Percentiles rank a stretch among this genome's conserved stretches.
Evolutionary conservation across 2,113 vertebrate genomes (phyloP).

Genomic region (Malurus alboscapulatus): DNA sequence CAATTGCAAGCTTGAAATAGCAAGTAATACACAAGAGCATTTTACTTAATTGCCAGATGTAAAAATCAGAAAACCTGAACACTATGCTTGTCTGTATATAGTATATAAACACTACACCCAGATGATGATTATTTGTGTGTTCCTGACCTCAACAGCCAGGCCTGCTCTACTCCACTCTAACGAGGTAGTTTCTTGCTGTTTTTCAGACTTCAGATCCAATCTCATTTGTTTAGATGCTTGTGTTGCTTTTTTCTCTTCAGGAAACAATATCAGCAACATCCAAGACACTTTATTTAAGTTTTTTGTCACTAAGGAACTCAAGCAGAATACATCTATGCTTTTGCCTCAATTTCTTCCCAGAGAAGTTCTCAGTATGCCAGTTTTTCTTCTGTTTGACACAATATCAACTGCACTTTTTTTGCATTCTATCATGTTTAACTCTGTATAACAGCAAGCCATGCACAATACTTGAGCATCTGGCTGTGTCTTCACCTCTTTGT

Average conservation of each 20-base stretch:
- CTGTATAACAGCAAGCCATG: background rate
- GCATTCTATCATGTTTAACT: background rate
- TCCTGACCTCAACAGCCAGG: background rate
- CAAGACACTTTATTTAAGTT: background rate
- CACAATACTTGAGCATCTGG: background rate
- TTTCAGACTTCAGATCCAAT: background rate
- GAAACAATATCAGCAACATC: background rate
- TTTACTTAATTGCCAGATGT: background rate
- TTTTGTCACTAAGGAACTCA: background rate
- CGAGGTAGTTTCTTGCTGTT: background rate
- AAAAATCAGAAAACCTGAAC: background rate
- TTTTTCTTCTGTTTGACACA: background rate
- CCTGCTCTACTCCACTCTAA: background rate
- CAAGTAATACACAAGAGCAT: background rate
- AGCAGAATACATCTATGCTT: background rate
- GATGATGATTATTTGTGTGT: background rate
- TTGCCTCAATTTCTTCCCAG: background rate
- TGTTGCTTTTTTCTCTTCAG: background rate
- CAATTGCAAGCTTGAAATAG: background rate
- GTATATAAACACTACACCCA: background rate
- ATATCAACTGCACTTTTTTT: background rate
- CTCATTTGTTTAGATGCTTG: background rate
- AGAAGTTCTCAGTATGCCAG: background rate
- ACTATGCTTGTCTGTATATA: background rate
- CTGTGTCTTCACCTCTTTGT: background rate